Evolutionary conservation across 2,797 vertebrate genomes (phyloP).

Genomic region (Rhinella marina): DNA sequence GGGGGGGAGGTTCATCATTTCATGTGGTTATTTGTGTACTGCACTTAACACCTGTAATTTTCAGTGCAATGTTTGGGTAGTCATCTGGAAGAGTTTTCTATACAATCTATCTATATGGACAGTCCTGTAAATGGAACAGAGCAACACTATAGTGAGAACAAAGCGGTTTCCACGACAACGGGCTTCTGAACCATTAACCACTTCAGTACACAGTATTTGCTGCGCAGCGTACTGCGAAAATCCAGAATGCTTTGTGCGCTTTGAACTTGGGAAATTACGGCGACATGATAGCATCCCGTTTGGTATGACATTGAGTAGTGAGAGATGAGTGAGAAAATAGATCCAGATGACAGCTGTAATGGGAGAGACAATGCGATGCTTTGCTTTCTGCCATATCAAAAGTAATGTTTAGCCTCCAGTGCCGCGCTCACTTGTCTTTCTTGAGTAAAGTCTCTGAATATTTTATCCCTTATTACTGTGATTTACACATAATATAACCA

Average conservation of each 20-base stretch:
- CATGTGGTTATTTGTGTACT: no score
- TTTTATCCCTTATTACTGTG: background rate
- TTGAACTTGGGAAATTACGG: constrained; percentile 18
- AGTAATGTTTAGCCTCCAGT: constrained; percentile 3
- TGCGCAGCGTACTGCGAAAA: background rate
- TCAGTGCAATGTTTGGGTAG: background rate
- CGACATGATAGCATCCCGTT: constrained; percentile 13
- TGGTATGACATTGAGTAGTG: background rate
- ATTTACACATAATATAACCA: background rate
- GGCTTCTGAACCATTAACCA: constrained; percentile 21
- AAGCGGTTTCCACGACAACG: constrained; percentile 35
- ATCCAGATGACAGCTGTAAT: constrained; percentile 12
- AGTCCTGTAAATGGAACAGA: constrained; percentile 27
- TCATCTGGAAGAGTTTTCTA: no score
- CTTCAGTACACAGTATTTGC: background rate
- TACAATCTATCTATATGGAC: background rate
- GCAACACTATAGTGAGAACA: background rate
- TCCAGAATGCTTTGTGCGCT: constrained; percentile 1
- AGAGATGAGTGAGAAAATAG: background rate
- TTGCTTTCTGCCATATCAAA: background rate
- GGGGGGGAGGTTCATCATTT: no score
- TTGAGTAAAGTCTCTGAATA: background rate
- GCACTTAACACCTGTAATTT: no score
- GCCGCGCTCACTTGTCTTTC: background rate
- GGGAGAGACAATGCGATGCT: background rate